Conservation (phyloP, 2,797 vertebrate species). For the Champsocephalus gunnari region DNA sequence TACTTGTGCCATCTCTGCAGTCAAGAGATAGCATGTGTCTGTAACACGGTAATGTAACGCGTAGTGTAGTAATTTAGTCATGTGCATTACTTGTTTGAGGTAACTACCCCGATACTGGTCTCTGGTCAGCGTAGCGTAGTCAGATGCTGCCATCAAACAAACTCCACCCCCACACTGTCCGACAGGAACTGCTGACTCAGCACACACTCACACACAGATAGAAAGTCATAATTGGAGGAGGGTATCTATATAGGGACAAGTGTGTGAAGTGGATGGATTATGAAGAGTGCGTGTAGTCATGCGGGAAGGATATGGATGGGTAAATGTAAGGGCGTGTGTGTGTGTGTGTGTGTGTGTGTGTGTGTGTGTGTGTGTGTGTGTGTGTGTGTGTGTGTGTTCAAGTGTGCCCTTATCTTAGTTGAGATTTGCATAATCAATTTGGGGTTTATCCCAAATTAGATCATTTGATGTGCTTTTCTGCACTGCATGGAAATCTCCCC, state of each 20-base stretch:
- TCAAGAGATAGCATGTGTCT: not conserved
- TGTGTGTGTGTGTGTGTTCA: not conserved
- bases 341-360: too few relatives aligned
- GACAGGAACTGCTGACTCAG: slow-evolving; percentile 41
- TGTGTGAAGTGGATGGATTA: slow-evolving; percentile 37
- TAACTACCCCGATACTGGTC: too few relatives aligned
- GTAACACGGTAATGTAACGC: too few relatives aligned
- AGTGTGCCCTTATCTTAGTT: slow-evolving; percentile 45
- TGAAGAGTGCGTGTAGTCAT: slow-evolving; percentile 36
- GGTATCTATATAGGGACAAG: slow-evolving; percentile 15
- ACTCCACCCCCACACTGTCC: slow-evolving; percentile 10
- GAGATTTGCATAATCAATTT: slow-evolving; percentile 38
- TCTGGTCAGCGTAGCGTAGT: not conserved
- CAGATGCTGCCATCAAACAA: slow-evolving; percentile 10
- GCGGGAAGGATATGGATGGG: slow-evolving; percentile 25
- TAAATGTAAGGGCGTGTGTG: slow-evolving; percentile 2
- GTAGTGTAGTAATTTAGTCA: too few relatives aligned
- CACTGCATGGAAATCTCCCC: not conserved
- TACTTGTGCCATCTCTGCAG: too few relatives aligned
- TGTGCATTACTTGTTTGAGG: too few relatives aligned
- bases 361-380: too few relatives aligned
- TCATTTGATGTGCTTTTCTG: slow-evolving; percentile 13
- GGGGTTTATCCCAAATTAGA: slow-evolving; percentile 22
- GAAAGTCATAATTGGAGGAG: slow-evolving; percentile 16
- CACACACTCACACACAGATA: not conserved